Evolutionary conservation across 2,797 vertebrate species (phyloP).

Genomic region (Epinephelus awoara): DNA sequence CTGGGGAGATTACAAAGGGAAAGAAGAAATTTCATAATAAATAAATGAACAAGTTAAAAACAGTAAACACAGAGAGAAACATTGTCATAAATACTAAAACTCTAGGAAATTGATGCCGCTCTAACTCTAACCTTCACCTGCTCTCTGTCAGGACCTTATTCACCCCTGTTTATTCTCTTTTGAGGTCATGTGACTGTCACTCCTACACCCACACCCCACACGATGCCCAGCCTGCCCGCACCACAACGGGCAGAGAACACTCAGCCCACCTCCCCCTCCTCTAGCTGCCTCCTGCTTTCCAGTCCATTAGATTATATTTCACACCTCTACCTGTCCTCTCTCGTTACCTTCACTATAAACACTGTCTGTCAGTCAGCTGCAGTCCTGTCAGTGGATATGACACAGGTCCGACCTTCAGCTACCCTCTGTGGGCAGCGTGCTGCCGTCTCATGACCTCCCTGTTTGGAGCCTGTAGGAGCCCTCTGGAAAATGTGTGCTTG

Average conservation of each 20-base stretch:
- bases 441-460: conserved; percentile 33
- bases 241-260: background rate
- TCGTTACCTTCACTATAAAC: conserved; percentile 64
- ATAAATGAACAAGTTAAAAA: background rate
- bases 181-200: conserved; percentile 32
- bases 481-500: background rate
- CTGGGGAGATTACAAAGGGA: background rate
- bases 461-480: background rate
- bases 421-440: conserved; percentile 36
- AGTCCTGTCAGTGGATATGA: conserved; percentile 57
- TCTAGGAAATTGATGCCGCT: background rate
- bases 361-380: conserved; percentile 50
- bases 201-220: background rate
- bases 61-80: background rate
- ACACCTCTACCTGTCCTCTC: conserved; percentile 74
- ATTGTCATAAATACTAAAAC: background rate
- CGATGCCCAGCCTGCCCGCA: background rate
- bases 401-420: conserved; percentile 63
- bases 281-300: conserved; percentile 20
- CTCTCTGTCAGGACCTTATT: background rate
- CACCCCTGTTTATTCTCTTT: conserved; percentile 4
- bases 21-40: background rate
- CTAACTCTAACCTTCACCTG: background rate
- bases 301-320: conserved; percentile 79
- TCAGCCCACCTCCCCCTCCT: conserved; percentile 8